Base-by-base conservation (phyloP, 2,888 invertebrate species). In the Lagria hirta region DNA sequence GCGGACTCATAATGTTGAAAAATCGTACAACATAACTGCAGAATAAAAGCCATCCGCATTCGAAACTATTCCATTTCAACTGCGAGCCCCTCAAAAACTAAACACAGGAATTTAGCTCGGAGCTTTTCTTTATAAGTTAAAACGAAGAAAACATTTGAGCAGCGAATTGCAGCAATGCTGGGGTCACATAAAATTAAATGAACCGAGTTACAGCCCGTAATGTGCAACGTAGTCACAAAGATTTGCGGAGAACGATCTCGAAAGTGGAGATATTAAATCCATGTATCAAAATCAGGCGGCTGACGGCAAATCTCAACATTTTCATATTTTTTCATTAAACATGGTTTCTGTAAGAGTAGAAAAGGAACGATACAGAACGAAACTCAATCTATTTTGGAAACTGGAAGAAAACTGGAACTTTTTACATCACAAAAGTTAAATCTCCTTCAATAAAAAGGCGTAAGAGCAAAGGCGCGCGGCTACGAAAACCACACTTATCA, bases 401-500 rank as follows among this genome's bases (percentile, higher is more conserved):
- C 40, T 38, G 33, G 26, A 8, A 21, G 10, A 30, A 30, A 47
- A 38, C 33, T 38, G 34, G n/a, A 51, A 51, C 38, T 54, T 54
- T 54, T 52, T 50, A 50, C 52, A 51, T 48, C 48, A 50, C 47
- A 43, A 50, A 51, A 51, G 52, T 53, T 54, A 53, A 56, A 54
- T 56, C 49, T 52, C 46, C 34, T n/a, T 45, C 49, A 52, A 48
- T 48, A 52, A 49, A 51, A 51, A 45, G 48, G 51, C 48, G 45
- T 41, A 51, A 52, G 52, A 46, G 43, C 36, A 52, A 49, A 50
- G 48, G 41, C n/a, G n/a, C n/a, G n/a, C 49, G 49, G 51, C 51
- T 49, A 51, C 50, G 49, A 54, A 60, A 59, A 57, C 54, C 58
- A 54, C 55, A 62, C 64, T 64, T 62, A 62, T 64, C 64, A 62